Evolutionary conservation across 2,797 vertebrate genomes (phyloP), one percentile per base, ranked within the genome.

Genomic region (Urosaurus nigricauda): DNA sequence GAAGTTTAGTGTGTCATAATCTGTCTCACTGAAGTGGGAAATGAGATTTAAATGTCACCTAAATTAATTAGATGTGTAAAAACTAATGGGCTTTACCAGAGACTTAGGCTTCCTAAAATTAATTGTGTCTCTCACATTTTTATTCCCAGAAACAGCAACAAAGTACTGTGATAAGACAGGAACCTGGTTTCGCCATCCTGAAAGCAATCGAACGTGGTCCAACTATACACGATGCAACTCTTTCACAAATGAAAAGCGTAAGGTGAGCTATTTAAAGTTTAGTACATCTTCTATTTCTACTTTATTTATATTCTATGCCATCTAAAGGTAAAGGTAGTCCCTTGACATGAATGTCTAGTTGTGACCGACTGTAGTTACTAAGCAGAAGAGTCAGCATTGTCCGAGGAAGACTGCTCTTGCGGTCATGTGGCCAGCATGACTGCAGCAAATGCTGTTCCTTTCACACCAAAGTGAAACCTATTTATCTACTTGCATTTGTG

Each of bases 151-250:
- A 96, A 98, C 95, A 90, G 98, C 97, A 85, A 98, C 97, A 21
- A 99, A 99, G 94, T 98, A 98, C 80, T 99, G 99, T 86, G 98
- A 98, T 90, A 98, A 98, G 88, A 97, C 97, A 0, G 99, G 98
- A 35, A 97, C 97, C 90, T 99, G 99, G 99, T 99, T 98, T 93
- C 97, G 97, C 35, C 98, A 99, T 93, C 99, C 99, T 1, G 98
- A 98, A 88, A 98, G 97, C 93, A 99, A 99, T 93, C 96, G 98
- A 84, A 99, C 98, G 1, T 99, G 98, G 98, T 99, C 99, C 94
- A 99, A 99, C 97, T 99, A 99, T 79, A 98, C 98, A 9, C 96
- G 98, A 90, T 99, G 99, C 93, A 99, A 98, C 3, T 98, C 98
- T 85, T 98, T 98, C 96, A 98, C 98, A 4, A 96, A 97, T 21